Percentiles rank a stretch among this genome's conserved stretches.
phyloP scores from a whole-genome alignment of 1,140 invertebrate species.

The Xylocopa sonorina region DNA sequence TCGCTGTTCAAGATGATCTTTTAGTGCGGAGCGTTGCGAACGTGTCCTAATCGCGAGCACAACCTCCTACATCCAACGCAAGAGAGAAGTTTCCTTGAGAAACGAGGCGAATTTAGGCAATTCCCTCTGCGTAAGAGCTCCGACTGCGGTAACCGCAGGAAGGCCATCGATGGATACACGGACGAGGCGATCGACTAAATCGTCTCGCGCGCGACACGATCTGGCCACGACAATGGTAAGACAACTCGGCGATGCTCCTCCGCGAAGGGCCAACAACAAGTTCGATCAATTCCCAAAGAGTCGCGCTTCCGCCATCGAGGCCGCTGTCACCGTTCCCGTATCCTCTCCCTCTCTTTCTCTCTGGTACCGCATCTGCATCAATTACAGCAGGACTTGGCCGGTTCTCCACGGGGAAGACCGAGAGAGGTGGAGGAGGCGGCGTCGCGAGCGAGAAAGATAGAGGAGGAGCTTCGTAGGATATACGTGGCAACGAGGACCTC shows the following conservation, averaged over 20 bases:
- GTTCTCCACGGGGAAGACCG: slow-evolving; percentile 1
- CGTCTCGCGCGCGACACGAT: too few species aligned
- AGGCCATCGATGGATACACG: too few species aligned
- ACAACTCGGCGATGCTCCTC: neutral
- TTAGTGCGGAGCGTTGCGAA: too few species aligned
- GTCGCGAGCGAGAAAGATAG: neutral
- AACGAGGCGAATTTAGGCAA: too few species aligned
- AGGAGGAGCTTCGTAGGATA: slow-evolving; percentile 14
- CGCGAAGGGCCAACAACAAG: neutral
- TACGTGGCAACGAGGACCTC: slow-evolving; percentile 57
- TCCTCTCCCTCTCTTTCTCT: neutral
- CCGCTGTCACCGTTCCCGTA: slow-evolving; percentile 10
- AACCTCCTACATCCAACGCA: too few species aligned
- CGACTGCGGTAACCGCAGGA: too few species aligned
- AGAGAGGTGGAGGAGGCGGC: neutral
- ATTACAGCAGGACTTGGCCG: slow-evolving; percentile 42
- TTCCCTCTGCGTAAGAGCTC: too few species aligned
- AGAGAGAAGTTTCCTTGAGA: too few species aligned
- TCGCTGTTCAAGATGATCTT: too few species aligned
- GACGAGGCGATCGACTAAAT: too few species aligned
- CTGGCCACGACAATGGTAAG: too few species aligned
- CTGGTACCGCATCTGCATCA: slow-evolving; percentile 37
- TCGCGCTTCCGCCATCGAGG: slow-evolving; percentile 21
- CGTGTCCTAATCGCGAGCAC: too few species aligned
- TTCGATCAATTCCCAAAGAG: slow-evolving; percentile 42